phyloP scores from a whole-genome alignment of 2,888 invertebrate genomes.

The Malacosoma neustria region DNA sequence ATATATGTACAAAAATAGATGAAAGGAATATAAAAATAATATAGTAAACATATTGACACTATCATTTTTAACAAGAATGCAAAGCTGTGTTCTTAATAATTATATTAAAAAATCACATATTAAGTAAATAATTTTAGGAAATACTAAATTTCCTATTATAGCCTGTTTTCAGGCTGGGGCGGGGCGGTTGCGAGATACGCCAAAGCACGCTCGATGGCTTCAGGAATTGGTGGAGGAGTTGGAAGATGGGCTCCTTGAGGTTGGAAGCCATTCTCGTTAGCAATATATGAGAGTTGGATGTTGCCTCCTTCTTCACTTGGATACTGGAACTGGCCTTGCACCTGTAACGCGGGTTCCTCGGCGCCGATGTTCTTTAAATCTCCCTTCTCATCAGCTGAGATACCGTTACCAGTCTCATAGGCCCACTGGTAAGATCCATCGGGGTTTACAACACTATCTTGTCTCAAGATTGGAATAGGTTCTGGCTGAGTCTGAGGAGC shows the following conservation, averaged over 20 bases:
- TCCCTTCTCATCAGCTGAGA: constrained; percentile 72
- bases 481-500: constrained; percentile 50
- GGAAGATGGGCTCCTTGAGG: constrained; percentile 77
- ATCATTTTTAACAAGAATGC: background rate
- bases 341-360: constrained; percentile 67
- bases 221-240: constrained; percentile 81
- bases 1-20: constrained; percentile 2
- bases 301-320: constrained; percentile 76
- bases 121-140: constrained; percentile 6
- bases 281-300: constrained; percentile 77
- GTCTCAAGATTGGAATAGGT: constrained; percentile 68
- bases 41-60: background rate
- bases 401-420: constrained; percentile 80
- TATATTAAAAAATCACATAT: constrained; percentile 1
- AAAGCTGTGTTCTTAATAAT: background rate
- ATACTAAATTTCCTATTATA: constrained; percentile 15
- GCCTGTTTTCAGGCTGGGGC: constrained; percentile 50
- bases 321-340: constrained; percentile 78
- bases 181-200: constrained; percentile 80
- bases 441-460: constrained; percentile 67
- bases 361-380: constrained; percentile 70
- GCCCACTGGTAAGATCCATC: constrained; percentile 76
- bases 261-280: constrained; percentile 82
- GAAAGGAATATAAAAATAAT: background rate
- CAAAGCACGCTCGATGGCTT: constrained; percentile 78